Base-by-base conservation (phyloP, 2,797 vertebrate genomes). In the Vultur gryphus region DNA sequence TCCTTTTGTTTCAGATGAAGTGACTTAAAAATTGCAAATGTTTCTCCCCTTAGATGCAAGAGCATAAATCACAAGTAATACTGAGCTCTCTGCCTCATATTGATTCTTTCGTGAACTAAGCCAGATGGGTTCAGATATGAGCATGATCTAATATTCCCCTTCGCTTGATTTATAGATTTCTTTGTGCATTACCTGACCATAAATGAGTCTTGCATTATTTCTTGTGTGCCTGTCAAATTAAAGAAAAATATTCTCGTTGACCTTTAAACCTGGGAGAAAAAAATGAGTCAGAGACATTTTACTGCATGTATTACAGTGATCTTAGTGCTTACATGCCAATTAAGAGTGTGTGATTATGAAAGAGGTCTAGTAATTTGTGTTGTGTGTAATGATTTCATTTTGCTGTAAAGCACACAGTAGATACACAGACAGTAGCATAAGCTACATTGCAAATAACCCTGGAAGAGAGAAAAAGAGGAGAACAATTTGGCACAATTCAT, bases 121-220 rank as follows among this genome's bases (percentile, higher is more conserved):
- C 97, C 94, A 97, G 95, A 98, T 95, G 96, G 96, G 97, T 97
- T 98, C 94, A 95, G 96, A 97, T 96, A 97, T 86, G 94, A 97
- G 97, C 97, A 96, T 97, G 97, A 98, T 98, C 97, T 98, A 97
- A 98, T 97, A 98, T 97, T 97, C 97, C 95, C 96, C 95, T 94
- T 96, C 83, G 96, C 97, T 93, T 98, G 98, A 98, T 98, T 98
- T 98, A 98, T 98, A 97, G 98, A 98, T 98, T 98, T 97, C 97
- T 96, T 97, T 96, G 96, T 96, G 96, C 97, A 97, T 98, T 98
- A 98, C 97, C 97, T 98, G 97, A 96, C 95, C 98, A 95, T 95
- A 98, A 98, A 98, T 81, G 93, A 97, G 96, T 96, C 96, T 97
- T 94, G 92, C 96, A 87, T 97, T 97, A 97, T 97, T 97, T 97